A percentile compares a stretch with the other conserved stretches of the same genome.
Evolutionary conservation across 2,113 vertebrate species (phyloP).

Genomic region (Hassar affinis): DNA sequence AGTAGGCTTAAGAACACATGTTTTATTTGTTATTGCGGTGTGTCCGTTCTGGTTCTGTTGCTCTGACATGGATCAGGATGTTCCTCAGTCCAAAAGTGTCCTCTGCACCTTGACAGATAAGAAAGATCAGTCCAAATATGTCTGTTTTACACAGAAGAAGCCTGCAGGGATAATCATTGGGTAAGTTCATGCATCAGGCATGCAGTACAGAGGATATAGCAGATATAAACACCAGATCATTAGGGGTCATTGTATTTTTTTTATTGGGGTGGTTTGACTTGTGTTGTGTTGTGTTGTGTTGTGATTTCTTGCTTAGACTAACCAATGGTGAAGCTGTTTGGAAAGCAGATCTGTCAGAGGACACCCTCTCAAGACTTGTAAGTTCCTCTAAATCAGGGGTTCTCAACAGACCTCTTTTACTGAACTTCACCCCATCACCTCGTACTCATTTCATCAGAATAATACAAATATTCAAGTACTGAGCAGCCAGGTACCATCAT

Average conservation of each 20-base stretch:
- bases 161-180: conserved; percentile 51
- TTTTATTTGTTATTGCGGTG: not conserved
- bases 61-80: conserved; percentile 29
- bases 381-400: not conserved
- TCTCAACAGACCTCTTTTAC: not conserved
- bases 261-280: too few species aligned
- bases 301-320: conserved; percentile 53
- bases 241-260: not conserved
- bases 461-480: not conserved
- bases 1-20: not conserved
- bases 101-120: conserved; percentile 59
- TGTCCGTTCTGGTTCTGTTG: not conserved
- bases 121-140: conserved; percentile 53
- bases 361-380: conserved; percentile 57
- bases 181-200: conserved; percentile 61
- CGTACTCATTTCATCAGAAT: not conserved
- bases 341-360: conserved; percentile 58
- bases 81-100: conserved; percentile 1
- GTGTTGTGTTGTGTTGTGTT: not conserved
- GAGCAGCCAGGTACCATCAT: not conserved
- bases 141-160: conserved; percentile 58
- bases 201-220: not conserved
- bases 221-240: not conserved
- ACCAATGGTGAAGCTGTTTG: conserved; percentile 61
- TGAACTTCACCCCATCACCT: not conserved